Evolutionary conservation across 2,888 invertebrate species (phyloP).

Genomic region (Catocala sponsa): DNA sequence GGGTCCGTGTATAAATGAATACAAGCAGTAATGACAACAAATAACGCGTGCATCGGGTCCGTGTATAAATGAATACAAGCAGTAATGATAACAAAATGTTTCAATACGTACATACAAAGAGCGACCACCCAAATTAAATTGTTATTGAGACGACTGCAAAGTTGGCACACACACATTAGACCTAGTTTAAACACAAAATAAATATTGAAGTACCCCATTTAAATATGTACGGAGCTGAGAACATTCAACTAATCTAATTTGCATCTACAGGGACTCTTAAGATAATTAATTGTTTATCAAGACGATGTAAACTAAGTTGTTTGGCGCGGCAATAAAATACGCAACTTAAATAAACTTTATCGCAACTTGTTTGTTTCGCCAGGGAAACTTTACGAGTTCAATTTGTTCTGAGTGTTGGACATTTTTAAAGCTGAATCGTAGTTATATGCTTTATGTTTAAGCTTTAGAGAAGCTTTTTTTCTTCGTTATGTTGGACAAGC

Average conservation of each 20-base stretch:
- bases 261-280: conserved; percentile 29
- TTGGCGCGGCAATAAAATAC: conserved; percentile 44
- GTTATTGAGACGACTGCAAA: conserved; percentile 7
- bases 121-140: conserved; percentile 1
- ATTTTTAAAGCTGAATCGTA: not conserved
- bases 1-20: no score
- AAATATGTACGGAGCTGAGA: conserved; percentile 14
- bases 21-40: no score
- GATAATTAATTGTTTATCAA: conserved; percentile 49
- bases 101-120: no score
- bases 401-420: conserved; percentile 29
- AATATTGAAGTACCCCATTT: conserved; percentile 9
- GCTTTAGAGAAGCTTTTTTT: no score
- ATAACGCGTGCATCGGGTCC: no score
- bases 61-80: no score
- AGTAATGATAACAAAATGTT: no score
- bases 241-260: conserved; percentile 37
- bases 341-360: conserved; percentile 41
- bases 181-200: conserved; percentile 9
- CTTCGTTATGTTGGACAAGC: no score
- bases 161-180: conserved; percentile 12
- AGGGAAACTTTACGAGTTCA: conserved; percentile 41
- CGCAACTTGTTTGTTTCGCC: conserved; percentile 33
- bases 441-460: no score
- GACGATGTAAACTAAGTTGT: conserved; percentile 44